phyloP scores from a whole-genome alignment of 2,888 invertebrate genomes.

The Drosophila mimica region DNA sequence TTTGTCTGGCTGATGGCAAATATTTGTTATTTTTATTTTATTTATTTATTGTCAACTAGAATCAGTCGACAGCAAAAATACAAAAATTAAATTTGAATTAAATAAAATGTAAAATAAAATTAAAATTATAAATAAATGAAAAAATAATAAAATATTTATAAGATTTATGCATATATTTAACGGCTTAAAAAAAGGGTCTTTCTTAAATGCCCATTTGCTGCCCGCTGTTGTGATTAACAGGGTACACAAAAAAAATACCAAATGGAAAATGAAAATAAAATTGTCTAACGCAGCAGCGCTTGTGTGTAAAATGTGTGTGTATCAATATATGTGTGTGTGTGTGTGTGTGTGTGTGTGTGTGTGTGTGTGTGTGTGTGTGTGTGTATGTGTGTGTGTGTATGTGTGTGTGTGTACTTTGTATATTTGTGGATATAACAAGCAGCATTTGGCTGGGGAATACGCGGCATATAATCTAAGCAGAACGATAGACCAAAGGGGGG shows the following conservation, averaged over 20 bases:
- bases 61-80: too few species aligned
- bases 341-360: slow-evolving; percentile 11
- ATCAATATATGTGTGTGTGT: neutral
- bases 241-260: slow-evolving; percentile 39
- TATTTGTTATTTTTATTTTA: too few species aligned
- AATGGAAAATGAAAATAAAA: slow-evolving; percentile 76
- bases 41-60: too few species aligned
- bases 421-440: slow-evolving; percentile 56
- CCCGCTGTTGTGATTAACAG: neutral
- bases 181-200: accelerated
- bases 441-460: slow-evolving; percentile 66
- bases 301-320: neutral
- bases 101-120: too few species aligned
- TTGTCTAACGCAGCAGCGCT: slow-evolving; percentile 58
- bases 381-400: slow-evolving; percentile 10
- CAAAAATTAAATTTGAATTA: too few species aligned
- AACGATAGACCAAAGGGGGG: slow-evolving; percentile 5
- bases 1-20: too few species aligned
- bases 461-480: slow-evolving; percentile 44
- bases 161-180: neutral
- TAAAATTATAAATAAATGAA: too few species aligned
- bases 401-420: slow-evolving; percentile 7
- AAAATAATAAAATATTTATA: too few species aligned
- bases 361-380: neutral
- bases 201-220: neutral